phyloP scores from a whole-genome alignment of 2,888 invertebrate species.

The Ectemnius lituratus region DNA sequence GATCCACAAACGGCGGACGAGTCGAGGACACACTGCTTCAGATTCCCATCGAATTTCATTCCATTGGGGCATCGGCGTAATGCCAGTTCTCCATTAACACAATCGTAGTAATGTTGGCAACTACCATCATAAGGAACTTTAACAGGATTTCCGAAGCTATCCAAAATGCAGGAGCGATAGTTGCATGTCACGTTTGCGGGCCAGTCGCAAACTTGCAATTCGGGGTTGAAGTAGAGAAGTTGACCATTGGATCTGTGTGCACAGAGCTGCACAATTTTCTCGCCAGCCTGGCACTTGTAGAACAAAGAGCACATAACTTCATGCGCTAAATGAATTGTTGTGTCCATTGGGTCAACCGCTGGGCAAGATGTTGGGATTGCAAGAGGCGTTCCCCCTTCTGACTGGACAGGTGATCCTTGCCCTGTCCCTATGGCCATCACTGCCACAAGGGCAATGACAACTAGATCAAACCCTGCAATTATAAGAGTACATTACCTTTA shows the following conservation, averaged over 20 bases:
- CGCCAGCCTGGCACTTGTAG: constrained; percentile 52
- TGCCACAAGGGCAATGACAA: constrained; percentile 17
- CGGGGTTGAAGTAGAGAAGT: constrained; percentile 55
- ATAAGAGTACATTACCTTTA: too few species aligned
- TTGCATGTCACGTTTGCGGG: constrained; percentile 18
- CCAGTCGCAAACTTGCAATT: constrained; percentile 51
- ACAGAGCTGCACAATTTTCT: constrained; percentile 44
- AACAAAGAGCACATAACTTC: constrained; percentile 61
- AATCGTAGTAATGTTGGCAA: neutral
- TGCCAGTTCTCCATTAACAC: neutral
- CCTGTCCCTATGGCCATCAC: neutral
- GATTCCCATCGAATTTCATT: too few species aligned
- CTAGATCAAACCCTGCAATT: constrained; percentile 21
- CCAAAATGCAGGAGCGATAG: neutral
- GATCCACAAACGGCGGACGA: too few species aligned
- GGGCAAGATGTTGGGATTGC: constrained; percentile 54
- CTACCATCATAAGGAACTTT: neutral
- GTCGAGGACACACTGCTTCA: too few species aligned
- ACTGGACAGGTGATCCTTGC: too few species aligned
- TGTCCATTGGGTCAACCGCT: constrained; percentile 23
- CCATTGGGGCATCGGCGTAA: too few species aligned
- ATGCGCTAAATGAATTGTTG: constrained; percentile 52
- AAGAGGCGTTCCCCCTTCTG: too few species aligned
- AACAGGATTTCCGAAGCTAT: neutral
- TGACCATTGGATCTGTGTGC: constrained; percentile 26